Evolutionary conservation across 2,888 invertebrate species (phyloP), one percentile per base, ranked within the genome.

Genomic region (Amblyjoppa fuscipennis): DNA sequence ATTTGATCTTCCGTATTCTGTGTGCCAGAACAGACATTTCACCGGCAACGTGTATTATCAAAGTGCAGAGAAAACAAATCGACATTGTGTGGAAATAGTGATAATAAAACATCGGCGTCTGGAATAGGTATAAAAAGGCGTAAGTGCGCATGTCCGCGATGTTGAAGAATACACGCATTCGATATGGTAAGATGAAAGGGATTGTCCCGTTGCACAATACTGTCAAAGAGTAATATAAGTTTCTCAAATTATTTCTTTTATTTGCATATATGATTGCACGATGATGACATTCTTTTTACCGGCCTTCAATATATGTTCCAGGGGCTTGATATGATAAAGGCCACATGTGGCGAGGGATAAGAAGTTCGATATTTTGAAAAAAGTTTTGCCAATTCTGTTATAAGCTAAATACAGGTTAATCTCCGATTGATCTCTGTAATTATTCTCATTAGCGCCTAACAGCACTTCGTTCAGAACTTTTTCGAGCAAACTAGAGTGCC

Each of bases 11-110:
- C 6, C 61, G 66, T 64, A 88, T 74, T 76, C 78, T 69, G 28
- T 84, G 28, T 3, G 84, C 81, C n/a, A 87, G 56, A 56, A 88
- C 71, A 11, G 85, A 81, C 25, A 87, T 41, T 56, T 85, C 85
- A 5, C 81, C 85, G 13, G 84, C 84, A 28, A 85, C 74, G 53
- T 87, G 84, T 6, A 80, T 78, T 11, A 85, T 77, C 51, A 85
- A 49, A 2, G 80, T 77, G n/a, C 84, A 70, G 41, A 84, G 56
- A 59, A 88, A 80, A 59, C 78, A 77, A 66, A 85, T 75, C 20
- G 88, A 78, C 49, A 81, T 56, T 6, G 75, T 20, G 38, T 85
- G 87, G 59, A 78, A 86, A 16, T 80, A 56, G 49, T 81, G 69
- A 49, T 81, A 68, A 56, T 85, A 87, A 45, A 73, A 56, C 83